Percentiles rank a stretch among this genome's conserved stretches.
These are phyloP conservation scores for Hypomecis punctinalis DNA, from an alignment of 2,888 invertebrate species.

Conservation along the genomic window DNA sequence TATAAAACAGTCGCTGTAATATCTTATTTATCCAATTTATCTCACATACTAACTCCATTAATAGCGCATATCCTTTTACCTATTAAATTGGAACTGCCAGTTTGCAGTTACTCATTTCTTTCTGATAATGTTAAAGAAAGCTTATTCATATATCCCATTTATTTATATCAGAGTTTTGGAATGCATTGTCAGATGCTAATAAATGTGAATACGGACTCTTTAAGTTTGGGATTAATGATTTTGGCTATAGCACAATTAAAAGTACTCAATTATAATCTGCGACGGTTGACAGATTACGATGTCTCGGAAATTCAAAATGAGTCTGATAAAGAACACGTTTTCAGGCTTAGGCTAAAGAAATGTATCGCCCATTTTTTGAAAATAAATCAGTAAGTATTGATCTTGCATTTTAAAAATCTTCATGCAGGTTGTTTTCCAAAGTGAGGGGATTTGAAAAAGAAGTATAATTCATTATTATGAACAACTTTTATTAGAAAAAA, in stretches of 20 bases:
- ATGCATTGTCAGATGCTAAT: slow-evolving; percentile 61
- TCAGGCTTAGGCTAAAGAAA: slow-evolving; percentile 52
- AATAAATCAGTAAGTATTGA: slow-evolving; percentile 57
- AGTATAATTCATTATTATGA: no score
- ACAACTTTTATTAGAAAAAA: no score
- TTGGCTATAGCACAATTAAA: slow-evolving; percentile 66
- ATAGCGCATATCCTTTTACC: slow-evolving; percentile 52
- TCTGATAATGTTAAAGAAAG: slow-evolving; percentile 49
- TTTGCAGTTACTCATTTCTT: slow-evolving; percentile 62
- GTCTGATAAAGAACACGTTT: slow-evolving; percentile 35
- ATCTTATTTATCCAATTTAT: slow-evolving; percentile 50
- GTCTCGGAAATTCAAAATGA: slow-evolving; percentile 1
- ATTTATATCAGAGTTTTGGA: slow-evolving; percentile 61
- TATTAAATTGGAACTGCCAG: slow-evolving; percentile 51
- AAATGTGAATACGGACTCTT: slow-evolving; percentile 63
- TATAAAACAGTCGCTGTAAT: slow-evolving; percentile 56
- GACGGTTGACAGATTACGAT: slow-evolving; percentile 48
- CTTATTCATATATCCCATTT: slow-evolving; percentile 58
- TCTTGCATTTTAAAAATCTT: no score
- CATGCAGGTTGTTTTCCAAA: no score
- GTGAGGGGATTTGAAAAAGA: no score
- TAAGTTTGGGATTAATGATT: slow-evolving; percentile 62
- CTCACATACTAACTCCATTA: slow-evolving; percentile 52
- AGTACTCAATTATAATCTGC: slow-evolving; percentile 60
- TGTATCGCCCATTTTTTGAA: slow-evolving; percentile 59